These are phyloP conservation scores for Halocynthia aurantium DNA, from an alignment of 23 tunicate species.

Conservation along the genomic window DNA sequence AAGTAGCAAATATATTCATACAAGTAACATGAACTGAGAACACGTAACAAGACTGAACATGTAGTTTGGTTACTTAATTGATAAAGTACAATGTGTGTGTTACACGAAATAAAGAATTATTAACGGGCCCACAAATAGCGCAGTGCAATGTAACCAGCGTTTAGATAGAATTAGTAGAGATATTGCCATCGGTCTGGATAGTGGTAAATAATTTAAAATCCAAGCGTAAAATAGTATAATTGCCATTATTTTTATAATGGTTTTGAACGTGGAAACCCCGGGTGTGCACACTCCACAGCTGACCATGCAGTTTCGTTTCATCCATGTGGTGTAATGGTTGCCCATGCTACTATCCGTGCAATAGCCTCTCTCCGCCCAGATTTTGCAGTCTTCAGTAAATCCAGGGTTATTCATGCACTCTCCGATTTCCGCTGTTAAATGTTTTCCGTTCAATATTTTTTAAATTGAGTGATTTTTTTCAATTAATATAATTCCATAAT, in stretches of 20 bases:
- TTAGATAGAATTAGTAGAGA: neutral
- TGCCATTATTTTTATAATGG: neutral
- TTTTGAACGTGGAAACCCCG: neutral
- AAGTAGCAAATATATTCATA: no score
- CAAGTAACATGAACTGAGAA: no score
- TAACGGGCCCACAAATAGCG: no score
- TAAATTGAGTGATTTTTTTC: no score
- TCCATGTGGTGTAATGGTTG: constrained; percentile 36
- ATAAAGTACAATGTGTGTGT: no score
- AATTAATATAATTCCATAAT: no score
- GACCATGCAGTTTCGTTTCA: constrained; percentile 35
- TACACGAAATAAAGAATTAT: no score
- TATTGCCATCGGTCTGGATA: neutral
- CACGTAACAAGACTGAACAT: no score
- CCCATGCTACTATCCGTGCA: constrained; percentile 22
- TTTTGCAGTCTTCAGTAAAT: constrained; percentile 30
- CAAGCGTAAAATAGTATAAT: constrained; percentile 13
- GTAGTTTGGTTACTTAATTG: no score
- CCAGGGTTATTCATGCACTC: constrained; percentile 39
- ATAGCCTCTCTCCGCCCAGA: constrained; percentile 42
- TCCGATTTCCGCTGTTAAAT: constrained; percentile 10
- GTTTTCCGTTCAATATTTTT: neutral
- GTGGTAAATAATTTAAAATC: constrained; percentile 9
- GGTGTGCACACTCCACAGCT: constrained; percentile 25
- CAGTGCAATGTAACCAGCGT: neutral